Evolutionary conservation across 92 coral and sea anemone species (phyloP).

Genomic region (Heliopora coerulea): DNA sequence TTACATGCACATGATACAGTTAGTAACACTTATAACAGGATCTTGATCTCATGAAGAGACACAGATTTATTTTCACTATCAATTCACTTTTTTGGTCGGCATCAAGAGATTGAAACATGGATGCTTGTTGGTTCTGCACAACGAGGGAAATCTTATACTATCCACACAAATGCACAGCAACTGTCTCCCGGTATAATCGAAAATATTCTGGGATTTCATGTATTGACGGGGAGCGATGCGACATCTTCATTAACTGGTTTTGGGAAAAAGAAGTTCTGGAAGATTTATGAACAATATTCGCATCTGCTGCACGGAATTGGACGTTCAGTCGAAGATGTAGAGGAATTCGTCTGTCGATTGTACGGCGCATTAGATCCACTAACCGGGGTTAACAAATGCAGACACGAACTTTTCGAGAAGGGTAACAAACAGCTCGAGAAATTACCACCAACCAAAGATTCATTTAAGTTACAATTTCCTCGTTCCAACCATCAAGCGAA

Average conservation of each 20-base stretch:
- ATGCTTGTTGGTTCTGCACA: conserved; percentile 28
- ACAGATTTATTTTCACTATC: conserved; percentile 25
- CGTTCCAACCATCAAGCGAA: conserved; percentile 7
- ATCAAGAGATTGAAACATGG: conserved; percentile 26
- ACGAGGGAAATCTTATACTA: conserved; percentile 19
- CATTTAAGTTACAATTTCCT: background rate
- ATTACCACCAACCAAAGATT: conserved; percentile 36
- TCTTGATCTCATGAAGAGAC: conserved; percentile 17
- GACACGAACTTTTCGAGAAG: conserved; percentile 15
- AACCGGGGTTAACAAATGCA: conserved; percentile 27
- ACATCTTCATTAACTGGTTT: conserved; percentile 20
- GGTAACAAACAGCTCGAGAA: conserved; percentile 34
- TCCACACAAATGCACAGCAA: background rate
- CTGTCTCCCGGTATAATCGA: conserved; percentile 19
- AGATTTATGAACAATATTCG: too few relatives aligned
- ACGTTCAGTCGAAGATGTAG: conserved; percentile 42
- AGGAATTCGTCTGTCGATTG: conserved; percentile 26
- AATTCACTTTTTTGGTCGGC: conserved; percentile 26
- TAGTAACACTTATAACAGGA: conserved; percentile 7
- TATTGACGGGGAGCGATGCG: conserved; percentile 22
- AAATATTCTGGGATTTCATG: conserved; percentile 27
- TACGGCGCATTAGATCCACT: conserved; percentile 21
- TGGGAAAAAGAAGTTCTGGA: too few relatives aligned
- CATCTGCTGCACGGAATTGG: conserved; percentile 51
- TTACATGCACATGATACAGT: conserved; percentile 26